Evolutionary conservation across 1,140 invertebrate genomes (phyloP).

Genomic region (Psilanteris sp.): DNA sequence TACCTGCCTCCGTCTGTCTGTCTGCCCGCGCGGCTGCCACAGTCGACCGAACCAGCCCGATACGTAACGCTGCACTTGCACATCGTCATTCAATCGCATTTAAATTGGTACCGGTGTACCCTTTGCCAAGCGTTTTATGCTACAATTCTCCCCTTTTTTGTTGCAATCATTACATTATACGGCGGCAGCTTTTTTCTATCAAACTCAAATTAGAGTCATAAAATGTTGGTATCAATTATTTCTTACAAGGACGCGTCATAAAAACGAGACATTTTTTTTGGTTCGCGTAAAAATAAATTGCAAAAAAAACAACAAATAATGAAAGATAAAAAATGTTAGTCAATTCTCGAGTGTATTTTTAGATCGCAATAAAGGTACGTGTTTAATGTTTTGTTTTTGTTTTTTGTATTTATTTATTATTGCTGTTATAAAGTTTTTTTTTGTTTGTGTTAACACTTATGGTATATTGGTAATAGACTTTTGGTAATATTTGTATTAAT

Average conservation of each 20-base stretch:
- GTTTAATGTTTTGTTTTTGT: no score
- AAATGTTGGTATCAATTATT: background rate
- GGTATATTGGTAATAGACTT: no score
- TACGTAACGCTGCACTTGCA: constrained; percentile 27
- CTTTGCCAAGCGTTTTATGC: constrained; percentile 6
- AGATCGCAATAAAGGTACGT: no score
- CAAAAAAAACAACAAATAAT: no score
- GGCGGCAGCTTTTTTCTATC: background rate
- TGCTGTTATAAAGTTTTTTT: no score
- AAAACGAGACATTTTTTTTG: background rate
- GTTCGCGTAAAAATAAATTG: no score
- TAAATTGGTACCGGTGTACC: constrained; percentile 24
- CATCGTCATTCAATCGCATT: constrained; percentile 41
- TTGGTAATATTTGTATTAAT: no score
- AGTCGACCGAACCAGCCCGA: constrained; percentile 3
- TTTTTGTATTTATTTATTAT: no score
- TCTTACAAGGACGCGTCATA: background rate
- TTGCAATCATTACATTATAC: background rate
- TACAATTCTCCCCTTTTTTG: constrained; percentile 3
- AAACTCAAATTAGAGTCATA: background rate
- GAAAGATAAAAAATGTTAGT: no score
- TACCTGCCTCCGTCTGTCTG: constrained; percentile 25
- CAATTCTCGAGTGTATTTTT: no score
- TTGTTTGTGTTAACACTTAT: no score
- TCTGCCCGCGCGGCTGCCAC: constrained; percentile 14